These are phyloP conservation scores for Glaucopsyche alexis DNA, from an alignment of 2,888 invertebrate genomes.

Conservation along the genomic window DNA sequence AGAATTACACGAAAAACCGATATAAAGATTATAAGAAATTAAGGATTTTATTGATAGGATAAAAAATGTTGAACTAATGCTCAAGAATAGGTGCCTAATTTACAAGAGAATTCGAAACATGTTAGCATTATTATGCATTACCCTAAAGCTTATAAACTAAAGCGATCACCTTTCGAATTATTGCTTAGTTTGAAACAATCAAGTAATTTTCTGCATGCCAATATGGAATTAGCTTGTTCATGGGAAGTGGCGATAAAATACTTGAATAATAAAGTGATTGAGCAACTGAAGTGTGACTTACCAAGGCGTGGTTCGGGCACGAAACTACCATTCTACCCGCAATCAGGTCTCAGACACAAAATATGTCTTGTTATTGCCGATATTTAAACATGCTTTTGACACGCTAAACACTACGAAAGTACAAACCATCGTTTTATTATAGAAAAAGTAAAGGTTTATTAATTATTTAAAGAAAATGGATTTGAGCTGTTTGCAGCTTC, in stretches of 20 bases:
- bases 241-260: conserved; percentile 26
- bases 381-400: conserved; percentile 1
- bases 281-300: conserved; percentile 29
- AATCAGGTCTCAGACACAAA: conserved; percentile 24
- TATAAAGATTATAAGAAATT: too few relatives aligned
- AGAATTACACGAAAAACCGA: too few relatives aligned
- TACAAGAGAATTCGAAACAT: background rate
- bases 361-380: conserved; percentile 28
- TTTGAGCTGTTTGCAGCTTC: too few relatives aligned
- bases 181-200: conserved; percentile 22
- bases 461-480: too few relatives aligned
- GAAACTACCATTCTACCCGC: conserved; percentile 24
- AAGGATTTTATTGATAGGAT: background rate
- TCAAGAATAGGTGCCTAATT: background rate
- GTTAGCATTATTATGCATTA: background rate
- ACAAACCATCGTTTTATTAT: background rate
- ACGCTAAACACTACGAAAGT: conserved; percentile 1
- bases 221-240: conserved; percentile 28
- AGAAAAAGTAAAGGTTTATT: too few relatives aligned
- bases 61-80: background rate
- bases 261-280: conserved; percentile 29
- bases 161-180: background rate
- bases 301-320: conserved; percentile 20
- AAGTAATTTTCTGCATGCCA: conserved; percentile 29
- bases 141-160: conserved; percentile 9